Conservation (phyloP, 1,140 invertebrate species). For the Ladona fulva region DNA sequence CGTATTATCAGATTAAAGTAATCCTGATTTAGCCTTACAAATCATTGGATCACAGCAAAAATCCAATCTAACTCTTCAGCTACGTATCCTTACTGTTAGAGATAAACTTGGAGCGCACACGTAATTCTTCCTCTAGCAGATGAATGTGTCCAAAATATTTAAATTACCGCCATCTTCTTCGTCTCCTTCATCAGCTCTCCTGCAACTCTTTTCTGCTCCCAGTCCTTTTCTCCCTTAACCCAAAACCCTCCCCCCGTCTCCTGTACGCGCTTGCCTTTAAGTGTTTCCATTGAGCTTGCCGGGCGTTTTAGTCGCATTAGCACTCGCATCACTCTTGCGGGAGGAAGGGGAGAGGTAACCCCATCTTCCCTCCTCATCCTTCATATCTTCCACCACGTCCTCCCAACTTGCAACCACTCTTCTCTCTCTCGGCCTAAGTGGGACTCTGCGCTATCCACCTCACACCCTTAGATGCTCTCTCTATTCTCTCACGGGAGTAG, state of each 20-base stretch:
- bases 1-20: too few species aligned
- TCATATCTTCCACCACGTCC: neutral
- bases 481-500: neutral
- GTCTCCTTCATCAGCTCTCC: neutral
- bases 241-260: neutral
- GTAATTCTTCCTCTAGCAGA: too few species aligned
- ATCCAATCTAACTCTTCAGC: too few species aligned
- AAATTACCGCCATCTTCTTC: too few species aligned
- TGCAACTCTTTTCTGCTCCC: neutral
- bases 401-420: neutral
- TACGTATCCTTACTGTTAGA: too few species aligned
- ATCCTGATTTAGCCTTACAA: too few species aligned
- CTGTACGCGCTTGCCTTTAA: neutral
- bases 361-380: neutral
- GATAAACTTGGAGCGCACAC: too few species aligned
- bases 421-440: neutral
- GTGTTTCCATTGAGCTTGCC: constrained; percentile 2
- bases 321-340: neutral
- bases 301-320: neutral
- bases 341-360: neutral
- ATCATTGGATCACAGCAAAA: too few species aligned
- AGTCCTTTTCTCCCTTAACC: neutral
- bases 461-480: neutral
- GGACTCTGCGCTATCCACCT: neutral
- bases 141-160: too few species aligned